Evolutionary conservation across 2,797 vertebrate species (phyloP).

Genomic region (Discoglossus pictus): DNA sequence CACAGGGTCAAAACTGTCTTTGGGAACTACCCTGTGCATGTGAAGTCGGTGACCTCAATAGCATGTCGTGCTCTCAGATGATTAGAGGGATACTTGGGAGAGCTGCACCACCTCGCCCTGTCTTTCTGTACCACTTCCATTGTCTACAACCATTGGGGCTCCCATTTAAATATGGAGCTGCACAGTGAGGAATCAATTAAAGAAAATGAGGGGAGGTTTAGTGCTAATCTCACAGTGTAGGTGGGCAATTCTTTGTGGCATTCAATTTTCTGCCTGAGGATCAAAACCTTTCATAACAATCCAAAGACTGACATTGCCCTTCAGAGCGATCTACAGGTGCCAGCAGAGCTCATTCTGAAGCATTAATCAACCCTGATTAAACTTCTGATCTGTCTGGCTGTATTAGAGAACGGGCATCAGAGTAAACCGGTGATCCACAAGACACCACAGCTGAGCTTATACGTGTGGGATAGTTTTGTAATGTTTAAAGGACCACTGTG

Average conservation of each 20-base stretch:
- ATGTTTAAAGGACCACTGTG: too few relatives aligned
- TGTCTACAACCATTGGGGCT: constrained; percentile 45
- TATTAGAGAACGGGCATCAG: constrained; percentile 54
- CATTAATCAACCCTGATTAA: constrained; percentile 63
- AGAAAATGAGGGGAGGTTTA: constrained; percentile 55
- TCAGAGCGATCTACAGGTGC: constrained; percentile 49
- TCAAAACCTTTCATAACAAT: constrained; percentile 54
- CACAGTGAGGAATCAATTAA: constrained; percentile 63
- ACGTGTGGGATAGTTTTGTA: too few relatives aligned
- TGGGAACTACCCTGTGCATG: constrained; percentile 25
- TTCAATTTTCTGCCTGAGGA: constrained; percentile 38
- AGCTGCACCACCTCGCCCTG: constrained; percentile 7
- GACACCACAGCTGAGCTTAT: constrained; percentile 1
- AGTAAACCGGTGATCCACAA: constrained; percentile 47
- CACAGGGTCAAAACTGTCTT: constrained; percentile 24
- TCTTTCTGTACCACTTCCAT: constrained; percentile 34
- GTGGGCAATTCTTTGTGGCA: constrained; percentile 43
- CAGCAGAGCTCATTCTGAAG: constrained; percentile 57
- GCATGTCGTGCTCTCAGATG: background rate
- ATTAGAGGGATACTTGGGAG: constrained; percentile 20
- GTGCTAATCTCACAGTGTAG: constrained; percentile 48
- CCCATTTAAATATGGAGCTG: constrained; percentile 48
- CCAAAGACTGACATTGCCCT: constrained; percentile 34
- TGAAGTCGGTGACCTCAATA: constrained; percentile 57
- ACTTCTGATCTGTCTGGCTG: constrained; percentile 49